phyloP scores from a whole-genome alignment of 1,140 invertebrate species.

The Drosophila grimshawi region DNA sequence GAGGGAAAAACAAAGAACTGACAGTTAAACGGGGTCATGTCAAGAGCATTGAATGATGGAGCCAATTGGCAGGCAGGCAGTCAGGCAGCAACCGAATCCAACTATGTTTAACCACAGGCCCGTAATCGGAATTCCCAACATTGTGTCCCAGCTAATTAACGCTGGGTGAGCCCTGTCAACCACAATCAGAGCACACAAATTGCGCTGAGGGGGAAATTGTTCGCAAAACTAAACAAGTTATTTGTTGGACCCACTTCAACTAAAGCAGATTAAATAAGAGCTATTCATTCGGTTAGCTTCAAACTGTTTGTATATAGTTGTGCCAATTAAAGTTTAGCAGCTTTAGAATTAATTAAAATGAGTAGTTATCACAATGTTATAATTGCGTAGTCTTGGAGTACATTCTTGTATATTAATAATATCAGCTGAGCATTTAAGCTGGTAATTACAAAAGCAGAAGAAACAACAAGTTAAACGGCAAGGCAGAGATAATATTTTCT shows the following conservation, averaged over 20 bases:
- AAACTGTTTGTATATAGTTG: slow-evolving; percentile 12
- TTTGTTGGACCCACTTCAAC: not conserved
- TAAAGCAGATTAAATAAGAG: not conserved
- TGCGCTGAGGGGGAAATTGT: slow-evolving; percentile 4
- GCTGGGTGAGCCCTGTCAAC: slow-evolving; percentile 2
- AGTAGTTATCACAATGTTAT: too few species aligned
- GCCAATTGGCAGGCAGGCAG: slow-evolving; percentile 36
- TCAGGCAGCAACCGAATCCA: slow-evolving; percentile 6
- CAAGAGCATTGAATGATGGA: slow-evolving; percentile 40
- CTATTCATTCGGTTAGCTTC: not conserved
- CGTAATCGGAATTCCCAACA: slow-evolving; percentile 45
- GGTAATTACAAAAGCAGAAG: too few species aligned
- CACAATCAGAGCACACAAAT: not conserved
- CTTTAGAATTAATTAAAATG: too few species aligned
- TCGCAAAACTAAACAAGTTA: slow-evolving; percentile 19
- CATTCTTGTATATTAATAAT: too few species aligned
- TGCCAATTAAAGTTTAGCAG: slow-evolving; percentile 18
- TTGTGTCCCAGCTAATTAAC: slow-evolving; percentile 48
- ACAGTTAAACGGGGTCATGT: slow-evolving; percentile 19
- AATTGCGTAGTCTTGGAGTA: too few species aligned
- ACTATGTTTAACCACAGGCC: slow-evolving; percentile 13
- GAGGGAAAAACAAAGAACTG: not conserved
- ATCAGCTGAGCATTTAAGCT: too few species aligned
- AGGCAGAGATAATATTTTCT: too few species aligned
- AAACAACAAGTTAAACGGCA: too few species aligned